Percentiles rank a stretch among this genome's conserved stretches.
These are phyloP conservation scores for Tanypteryx hageni DNA, from an alignment of 2,888 invertebrate species.

Conservation along the genomic window DNA sequence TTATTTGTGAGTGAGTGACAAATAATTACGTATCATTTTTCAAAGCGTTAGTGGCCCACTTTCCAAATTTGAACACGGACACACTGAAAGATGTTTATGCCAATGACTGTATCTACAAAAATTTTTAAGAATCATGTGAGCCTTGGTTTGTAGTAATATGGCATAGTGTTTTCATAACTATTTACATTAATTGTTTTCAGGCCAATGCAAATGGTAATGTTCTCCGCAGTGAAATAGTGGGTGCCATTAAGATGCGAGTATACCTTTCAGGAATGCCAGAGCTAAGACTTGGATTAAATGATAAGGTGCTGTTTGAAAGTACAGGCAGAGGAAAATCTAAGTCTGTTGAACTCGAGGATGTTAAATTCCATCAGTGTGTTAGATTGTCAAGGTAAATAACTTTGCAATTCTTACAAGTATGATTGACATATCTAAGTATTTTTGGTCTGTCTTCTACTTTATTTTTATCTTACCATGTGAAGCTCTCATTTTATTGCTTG, in stretches of 20 bases:
- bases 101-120: too few relatives aligned
- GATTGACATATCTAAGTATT: not conserved
- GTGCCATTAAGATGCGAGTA: conserved; percentile 99
- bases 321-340: conserved; percentile 98
- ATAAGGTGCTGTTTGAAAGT: conserved; percentile 98
- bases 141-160: too few relatives aligned
- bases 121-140: too few relatives aligned
- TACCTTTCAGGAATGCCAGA: conserved; percentile 99
- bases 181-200: conserved; percentile 70
- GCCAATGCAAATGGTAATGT: conserved; percentile 98
- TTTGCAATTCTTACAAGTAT: not conserved
- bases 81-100: too few relatives aligned
- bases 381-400: conserved; percentile 84
- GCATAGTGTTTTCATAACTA: too few relatives aligned
- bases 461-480: too few relatives aligned
- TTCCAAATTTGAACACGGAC: too few relatives aligned
- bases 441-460: not conserved
- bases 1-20: too few relatives aligned
- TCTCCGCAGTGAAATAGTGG: conserved; percentile 97
- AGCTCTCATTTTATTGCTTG: too few relatives aligned
- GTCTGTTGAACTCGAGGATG: conserved; percentile 98
- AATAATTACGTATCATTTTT: too few relatives aligned
- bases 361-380: conserved; percentile 99
- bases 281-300: conserved; percentile 95
- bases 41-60: too few relatives aligned